These are phyloP conservation scores for Hypotaenidia okinawae DNA, from an alignment of 2,797 vertebrate species.

Conservation along the genomic window DNA sequence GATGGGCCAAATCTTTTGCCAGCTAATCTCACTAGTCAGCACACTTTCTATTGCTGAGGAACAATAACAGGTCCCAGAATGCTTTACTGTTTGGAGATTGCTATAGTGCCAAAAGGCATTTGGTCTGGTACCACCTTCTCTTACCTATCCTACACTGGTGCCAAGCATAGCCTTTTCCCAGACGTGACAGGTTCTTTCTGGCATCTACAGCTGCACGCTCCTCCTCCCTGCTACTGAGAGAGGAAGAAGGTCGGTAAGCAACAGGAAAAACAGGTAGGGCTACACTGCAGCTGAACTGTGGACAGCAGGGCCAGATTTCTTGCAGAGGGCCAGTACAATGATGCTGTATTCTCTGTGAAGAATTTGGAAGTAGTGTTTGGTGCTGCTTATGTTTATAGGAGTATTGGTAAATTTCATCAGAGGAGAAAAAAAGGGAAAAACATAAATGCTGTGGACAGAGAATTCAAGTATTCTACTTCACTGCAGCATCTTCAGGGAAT, in stretches of 20 bases:
- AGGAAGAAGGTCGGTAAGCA: not conserved
- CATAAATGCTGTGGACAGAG: not conserved
- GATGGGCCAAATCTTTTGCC: not conserved
- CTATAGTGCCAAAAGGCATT: not conserved
- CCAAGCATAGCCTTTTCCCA: not conserved
- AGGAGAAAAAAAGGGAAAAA: not conserved
- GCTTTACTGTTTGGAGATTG: not conserved
- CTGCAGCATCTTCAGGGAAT: not conserved
- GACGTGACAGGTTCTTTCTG: not conserved
- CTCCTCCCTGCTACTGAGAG: not conserved
- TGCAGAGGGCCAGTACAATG: not conserved
- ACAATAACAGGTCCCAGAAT: not conserved
- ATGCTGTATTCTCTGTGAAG: not conserved
- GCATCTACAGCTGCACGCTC: not conserved
- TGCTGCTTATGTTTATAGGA: not conserved
- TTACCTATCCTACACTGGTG: not conserved
- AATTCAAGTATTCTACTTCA: not conserved
- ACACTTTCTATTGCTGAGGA: not conserved
- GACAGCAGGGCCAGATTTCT: not conserved
- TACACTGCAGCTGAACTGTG: not conserved
- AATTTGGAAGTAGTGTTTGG: not conserved
- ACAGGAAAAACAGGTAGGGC: not conserved
- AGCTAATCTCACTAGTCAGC: not conserved
- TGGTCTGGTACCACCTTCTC: not conserved
- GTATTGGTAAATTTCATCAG: not conserved